Evolutionary conservation across 2,113 vertebrate genomes (phyloP).

Genomic region (Cyprinodon variegatus): DNA sequence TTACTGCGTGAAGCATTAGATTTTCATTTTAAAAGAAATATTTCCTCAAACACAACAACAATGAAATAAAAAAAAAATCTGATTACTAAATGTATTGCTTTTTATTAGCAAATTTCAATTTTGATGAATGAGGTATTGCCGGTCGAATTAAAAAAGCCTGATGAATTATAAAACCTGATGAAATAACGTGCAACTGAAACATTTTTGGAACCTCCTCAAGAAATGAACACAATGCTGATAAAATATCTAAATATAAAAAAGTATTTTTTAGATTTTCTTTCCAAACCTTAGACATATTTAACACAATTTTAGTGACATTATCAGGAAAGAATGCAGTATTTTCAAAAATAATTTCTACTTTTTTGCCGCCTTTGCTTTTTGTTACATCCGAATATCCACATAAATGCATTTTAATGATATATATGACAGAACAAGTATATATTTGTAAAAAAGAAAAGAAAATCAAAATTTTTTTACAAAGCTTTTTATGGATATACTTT

Average conservation of each 20-base stretch:
- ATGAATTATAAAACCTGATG: background rate
- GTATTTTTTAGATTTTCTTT: background rate
- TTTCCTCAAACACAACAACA: constrained; percentile 1
- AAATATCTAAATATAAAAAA: background rate
- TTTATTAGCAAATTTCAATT: background rate
- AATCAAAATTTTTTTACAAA: background rate
- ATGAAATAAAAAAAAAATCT: background rate
- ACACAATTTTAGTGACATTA: too few species aligned
- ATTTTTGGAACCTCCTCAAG: background rate
- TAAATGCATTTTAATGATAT: background rate
- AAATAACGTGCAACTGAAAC: background rate
- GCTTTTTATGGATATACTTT: background rate
- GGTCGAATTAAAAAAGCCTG: background rate
- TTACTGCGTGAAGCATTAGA: constrained; percentile 7
- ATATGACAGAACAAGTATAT: background rate
- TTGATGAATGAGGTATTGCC: background rate
- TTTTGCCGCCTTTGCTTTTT: too few species aligned
- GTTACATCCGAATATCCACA: background rate
- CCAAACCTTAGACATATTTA: background rate
- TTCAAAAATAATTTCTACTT: too few species aligned
- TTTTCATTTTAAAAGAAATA: constrained; percentile 7
- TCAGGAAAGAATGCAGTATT: too few species aligned
- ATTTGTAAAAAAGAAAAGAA: background rate
- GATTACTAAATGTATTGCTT: background rate
- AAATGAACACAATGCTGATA: background rate